phyloP scores from a whole-genome alignment of 2,888 invertebrate genomes.

The Harmothoe impar region DNA sequence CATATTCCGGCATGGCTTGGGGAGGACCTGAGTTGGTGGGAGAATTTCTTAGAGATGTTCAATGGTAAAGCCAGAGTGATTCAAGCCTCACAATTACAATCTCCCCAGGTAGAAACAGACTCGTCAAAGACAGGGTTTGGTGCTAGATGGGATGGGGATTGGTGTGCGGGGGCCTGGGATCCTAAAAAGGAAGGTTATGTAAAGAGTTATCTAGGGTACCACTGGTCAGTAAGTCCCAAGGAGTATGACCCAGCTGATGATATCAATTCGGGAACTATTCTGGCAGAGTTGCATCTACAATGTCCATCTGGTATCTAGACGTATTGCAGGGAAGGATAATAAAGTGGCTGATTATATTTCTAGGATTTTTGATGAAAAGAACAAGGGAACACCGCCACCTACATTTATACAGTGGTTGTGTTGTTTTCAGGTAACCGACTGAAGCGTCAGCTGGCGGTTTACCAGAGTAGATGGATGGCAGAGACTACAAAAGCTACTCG shows the following conservation, averaged over 20 bases:
- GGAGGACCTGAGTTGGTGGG: no score
- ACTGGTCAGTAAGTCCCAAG: neutral
- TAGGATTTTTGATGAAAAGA: neutral
- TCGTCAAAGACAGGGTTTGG: neutral
- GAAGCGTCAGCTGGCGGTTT: neutral
- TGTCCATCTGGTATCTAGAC: neutral
- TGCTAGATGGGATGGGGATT: neutral
- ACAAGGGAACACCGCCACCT: neutral
- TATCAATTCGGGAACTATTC: neutral
- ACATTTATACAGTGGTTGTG: neutral
- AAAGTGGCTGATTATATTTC: neutral
- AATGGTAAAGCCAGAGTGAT: no score
- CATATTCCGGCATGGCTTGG: no score
- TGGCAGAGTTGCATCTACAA: neutral
- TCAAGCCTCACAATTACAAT: no score
- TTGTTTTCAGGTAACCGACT: neutral
- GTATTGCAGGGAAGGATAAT: neutral
- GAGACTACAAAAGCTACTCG: neutral
- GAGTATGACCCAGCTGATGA: neutral
- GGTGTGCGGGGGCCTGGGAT: neutral
- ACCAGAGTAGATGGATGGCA: neutral
- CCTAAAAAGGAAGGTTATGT: neutral
- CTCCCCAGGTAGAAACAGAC: neutral
- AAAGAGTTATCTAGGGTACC: neutral
- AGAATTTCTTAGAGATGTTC: no score